Evolutionary conservation across 2,888 invertebrate genomes (phyloP), one percentile per base, ranked within the genome.

Genomic region (Spicauda simplicius): DNA sequence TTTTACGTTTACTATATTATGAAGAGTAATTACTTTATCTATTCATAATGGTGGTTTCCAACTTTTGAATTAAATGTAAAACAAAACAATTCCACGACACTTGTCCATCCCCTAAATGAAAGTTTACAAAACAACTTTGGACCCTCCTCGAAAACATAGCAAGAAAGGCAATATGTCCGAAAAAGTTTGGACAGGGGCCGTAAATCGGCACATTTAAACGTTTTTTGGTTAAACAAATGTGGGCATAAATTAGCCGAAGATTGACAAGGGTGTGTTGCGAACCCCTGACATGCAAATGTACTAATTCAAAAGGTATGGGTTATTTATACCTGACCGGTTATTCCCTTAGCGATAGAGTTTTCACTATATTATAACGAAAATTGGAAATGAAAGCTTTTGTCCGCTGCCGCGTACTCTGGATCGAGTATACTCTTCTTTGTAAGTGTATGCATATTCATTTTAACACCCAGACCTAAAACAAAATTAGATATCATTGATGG

Each of bases 181-280:
- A 84, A 86, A 88, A 88, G 83, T 89, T 86, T 79, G 80, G 87
- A 86, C 85, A 83, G 78, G 78, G 78, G 81, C 77, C 83, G 86
- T 89, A 87, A 90, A 91, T 90, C 86, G 85, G 80, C 68, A 77
- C 74, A 78, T 80, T 82, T 83, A 86, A 88, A 88, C 83, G 89
- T 87, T 90, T 88, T 89, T 89, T 83, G 88, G 91, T 87, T 82
- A 87, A 88, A 87, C 87, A 90, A 89, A 90, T 84, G 83, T 76
- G 85, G 81, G 79, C 78, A 90, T 91, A 91, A 92, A 91, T 91
- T 91, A 91, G 77, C 82, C 71, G 78, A 70, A 76, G 86, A 90
- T 85, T 91, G 92, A 91, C 88, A 83, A 85, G 91, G 92, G 92
- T 92, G 72, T 45, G 75, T 70, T 57, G 25, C 19, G 53, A 25